Evolutionary conservation across 2,797 vertebrate genomes (phyloP), one percentile per base, ranked within the genome.

Genomic region (Mus caroli): DNA sequence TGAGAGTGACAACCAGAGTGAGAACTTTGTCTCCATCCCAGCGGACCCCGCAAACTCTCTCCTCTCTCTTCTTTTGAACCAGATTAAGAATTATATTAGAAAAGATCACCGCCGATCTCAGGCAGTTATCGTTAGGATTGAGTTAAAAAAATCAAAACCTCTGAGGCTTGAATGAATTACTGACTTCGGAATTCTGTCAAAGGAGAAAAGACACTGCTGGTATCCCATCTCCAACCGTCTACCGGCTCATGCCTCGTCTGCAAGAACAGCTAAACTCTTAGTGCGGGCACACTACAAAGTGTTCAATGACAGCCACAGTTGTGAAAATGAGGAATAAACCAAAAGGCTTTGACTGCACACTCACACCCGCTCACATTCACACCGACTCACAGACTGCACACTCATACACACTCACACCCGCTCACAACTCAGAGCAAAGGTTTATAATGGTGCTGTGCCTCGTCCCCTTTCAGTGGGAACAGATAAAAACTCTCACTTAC

Each of bases 131-230:
- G 1, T 43, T 20, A 58, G 43, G 50, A 31, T n/a, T 12, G 15
- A 46, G 40, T 77, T 69, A 54, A 86, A 54, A 86, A 95, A 87
- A 93, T 40, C 64, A 37, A 92, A 90, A 85, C 85, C n/a, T 82
- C 73, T 54, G 56, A 76, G 56, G 24, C 22, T 9, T 56, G 50
- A 77, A 22, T 62, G 62, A 85, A 87, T 75, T 14, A 67, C 7
- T 96, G 73, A 85, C 52, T 73, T 52, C 46, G 50, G 94, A 75
- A 52, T 95, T 95, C 50, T 64, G 24, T 88, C 73, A 73, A 86
- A 52, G 31, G 1, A 52, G 80, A 46, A 34, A 22, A 96, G 43
- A 80, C 10, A 37, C 3, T 37, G 4, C 34, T 67, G 37, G 15
- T 40, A 43, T n/a, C 71, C 58, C 28, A 60, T n/a, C 75, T 93